These are phyloP conservation scores for Macrotus californicus DNA, from an alignment of 2,113 vertebrate genomes.

Conservation along the genomic window DNA sequence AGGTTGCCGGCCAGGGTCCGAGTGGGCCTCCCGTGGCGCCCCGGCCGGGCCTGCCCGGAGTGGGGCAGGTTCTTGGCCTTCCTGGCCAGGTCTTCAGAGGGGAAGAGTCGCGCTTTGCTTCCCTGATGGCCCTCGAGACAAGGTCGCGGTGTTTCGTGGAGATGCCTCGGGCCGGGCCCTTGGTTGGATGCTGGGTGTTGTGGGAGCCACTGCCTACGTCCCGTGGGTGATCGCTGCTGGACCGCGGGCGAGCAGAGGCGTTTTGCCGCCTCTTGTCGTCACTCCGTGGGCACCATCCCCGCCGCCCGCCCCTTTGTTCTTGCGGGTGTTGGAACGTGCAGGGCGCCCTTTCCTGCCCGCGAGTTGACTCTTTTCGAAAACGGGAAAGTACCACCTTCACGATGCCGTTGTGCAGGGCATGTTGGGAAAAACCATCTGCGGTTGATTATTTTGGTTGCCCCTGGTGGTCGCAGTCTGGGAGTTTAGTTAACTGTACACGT, in stretches of 20 bases:
- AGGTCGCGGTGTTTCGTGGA: background rate
- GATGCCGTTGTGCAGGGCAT: background rate
- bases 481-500: background rate
- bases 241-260: rapidly evolving
- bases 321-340: background rate
- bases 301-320: slow-evolving; percentile 37
- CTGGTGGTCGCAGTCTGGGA: background rate
- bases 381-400: background rate
- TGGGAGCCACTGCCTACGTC: background rate
- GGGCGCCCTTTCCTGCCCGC: background rate
- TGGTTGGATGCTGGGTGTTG: background rate
- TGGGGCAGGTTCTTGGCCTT: background rate
- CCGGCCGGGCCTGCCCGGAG: background rate
- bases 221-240: background rate
- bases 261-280: background rate
- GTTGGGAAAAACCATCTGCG: background rate
- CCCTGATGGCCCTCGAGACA: background rate
- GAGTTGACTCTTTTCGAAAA: background rate
- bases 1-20: background rate
- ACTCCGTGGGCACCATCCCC: background rate
- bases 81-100: background rate
- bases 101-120: too few species aligned
- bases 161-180: too few species aligned
- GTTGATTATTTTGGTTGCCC: background rate
- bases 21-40: background rate